phyloP scores from a whole-genome alignment of 2,888 invertebrate species.

The Chrysolina americana region DNA sequence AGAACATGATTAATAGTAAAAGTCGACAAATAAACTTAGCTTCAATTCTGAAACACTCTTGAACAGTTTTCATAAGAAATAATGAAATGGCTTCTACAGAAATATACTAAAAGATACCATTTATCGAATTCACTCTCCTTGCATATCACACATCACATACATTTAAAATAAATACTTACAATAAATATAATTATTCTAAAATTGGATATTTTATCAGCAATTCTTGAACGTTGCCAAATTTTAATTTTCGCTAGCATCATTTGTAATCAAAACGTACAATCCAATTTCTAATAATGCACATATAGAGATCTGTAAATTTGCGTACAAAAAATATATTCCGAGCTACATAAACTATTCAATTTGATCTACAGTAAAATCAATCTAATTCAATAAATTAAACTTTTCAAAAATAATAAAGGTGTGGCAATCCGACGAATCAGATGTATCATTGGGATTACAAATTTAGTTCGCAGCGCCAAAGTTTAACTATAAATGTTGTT shows the following conservation, averaged over 20 bases:
- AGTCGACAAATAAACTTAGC: neutral
- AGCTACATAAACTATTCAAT: neutral
- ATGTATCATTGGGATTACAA: too few species aligned
- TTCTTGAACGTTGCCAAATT: neutral
- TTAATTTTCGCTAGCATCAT: neutral
- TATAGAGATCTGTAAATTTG: slow-evolving; percentile 46
- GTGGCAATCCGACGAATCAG: too few species aligned
- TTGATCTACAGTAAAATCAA: neutral
- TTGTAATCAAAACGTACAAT: neutral
- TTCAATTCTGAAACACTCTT: neutral
- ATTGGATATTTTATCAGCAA: neutral
- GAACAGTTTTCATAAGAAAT: too few species aligned
- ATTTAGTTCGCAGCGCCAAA: too few species aligned
- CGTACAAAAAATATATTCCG: slow-evolving; percentile 52
- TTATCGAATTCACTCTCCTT: neutral
- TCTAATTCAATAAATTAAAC: too few species aligned
- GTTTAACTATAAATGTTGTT: too few species aligned
- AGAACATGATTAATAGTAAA: too few species aligned
- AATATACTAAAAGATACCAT: neutral
- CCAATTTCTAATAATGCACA: slow-evolving; percentile 48
- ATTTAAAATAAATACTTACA: neutral
- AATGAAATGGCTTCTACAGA: neutral
- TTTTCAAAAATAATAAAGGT: too few species aligned
- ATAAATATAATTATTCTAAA: neutral
- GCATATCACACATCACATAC: neutral